Conservation (phyloP, 2,113 vertebrate genomes). For the Mustelus asterias region DNA sequence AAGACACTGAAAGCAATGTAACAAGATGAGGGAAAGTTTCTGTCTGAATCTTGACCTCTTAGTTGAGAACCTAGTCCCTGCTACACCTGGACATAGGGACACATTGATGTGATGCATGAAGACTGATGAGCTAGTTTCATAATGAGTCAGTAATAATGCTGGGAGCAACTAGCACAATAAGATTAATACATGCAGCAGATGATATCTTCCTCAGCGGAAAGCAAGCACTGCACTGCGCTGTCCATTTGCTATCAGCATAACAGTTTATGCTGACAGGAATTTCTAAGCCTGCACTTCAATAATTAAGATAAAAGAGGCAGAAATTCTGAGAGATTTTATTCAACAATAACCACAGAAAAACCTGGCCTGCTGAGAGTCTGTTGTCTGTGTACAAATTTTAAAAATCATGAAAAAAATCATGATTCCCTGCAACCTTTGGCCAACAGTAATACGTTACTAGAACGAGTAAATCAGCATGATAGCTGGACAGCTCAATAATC, state of each 20-base stretch:
- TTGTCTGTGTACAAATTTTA: neutral
- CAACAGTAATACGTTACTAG: neutral
- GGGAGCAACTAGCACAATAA: neutral
- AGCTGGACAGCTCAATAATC: neutral
- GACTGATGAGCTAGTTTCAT: neutral
- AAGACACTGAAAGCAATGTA: no score
- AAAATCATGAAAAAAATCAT: neutral
- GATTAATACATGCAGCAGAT: neutral
- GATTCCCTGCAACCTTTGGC: neutral
- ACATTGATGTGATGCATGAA: neutral
- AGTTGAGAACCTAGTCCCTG: neutral
- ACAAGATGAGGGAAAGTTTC: neutral
- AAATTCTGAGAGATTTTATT: neutral
- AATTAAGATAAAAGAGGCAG: neutral
- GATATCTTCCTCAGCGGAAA: neutral
- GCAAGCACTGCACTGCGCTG: neutral
- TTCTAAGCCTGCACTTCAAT: neutral
- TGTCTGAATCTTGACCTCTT: neutral
- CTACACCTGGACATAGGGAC: neutral
- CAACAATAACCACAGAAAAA: neutral
- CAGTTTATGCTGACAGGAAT: neutral
- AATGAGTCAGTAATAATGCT: neutral
- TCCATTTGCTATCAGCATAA: neutral
- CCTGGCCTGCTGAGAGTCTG: neutral
- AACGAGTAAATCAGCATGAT: neutral